Evolutionary conservation across 2,797 vertebrate species (phyloP).

Genomic region (Myotis pilosus): DNA sequence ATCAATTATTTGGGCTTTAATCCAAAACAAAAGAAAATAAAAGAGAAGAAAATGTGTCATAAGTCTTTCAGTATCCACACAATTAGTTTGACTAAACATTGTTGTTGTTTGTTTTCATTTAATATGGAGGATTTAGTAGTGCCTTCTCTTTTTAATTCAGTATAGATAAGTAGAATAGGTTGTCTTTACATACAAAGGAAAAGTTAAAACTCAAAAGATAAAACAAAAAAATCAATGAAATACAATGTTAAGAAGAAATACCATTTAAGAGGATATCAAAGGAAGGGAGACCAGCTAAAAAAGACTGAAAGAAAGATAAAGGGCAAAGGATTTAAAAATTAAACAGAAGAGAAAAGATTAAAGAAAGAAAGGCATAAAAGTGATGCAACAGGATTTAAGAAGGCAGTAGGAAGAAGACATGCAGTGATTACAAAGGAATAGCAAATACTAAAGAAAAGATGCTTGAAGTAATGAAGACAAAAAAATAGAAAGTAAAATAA

Average conservation of each 20-base stretch:
- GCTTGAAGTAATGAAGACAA: slow-evolving; percentile 57
- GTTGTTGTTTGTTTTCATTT: not conserved
- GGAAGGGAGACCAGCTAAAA: slow-evolving; percentile 79
- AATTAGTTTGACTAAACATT: slow-evolving; percentile 32
- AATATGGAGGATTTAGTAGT: slow-evolving; percentile 36
- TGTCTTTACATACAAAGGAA: slow-evolving; percentile 69
- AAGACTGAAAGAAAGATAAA: slow-evolving; percentile 83
- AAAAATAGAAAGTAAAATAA: slow-evolving; percentile 44
- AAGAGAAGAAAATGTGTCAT: not conserved
- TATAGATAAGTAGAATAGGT: slow-evolving; percentile 43
- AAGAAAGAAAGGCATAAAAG: slow-evolving; percentile 83
- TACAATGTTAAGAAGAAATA: slow-evolving; percentile 80
- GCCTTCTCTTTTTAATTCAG: slow-evolving; percentile 73
- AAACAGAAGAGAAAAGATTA: slow-evolving; percentile 84
- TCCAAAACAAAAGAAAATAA: not conserved
- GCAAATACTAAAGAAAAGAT: slow-evolving; percentile 69
- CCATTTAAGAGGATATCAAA: slow-evolving; percentile 83
- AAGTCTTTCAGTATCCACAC: not conserved
- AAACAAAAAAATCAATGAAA: slow-evolving; percentile 80
- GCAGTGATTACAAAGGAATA: slow-evolving; percentile 76
- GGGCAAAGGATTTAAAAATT: slow-evolving; percentile 85
- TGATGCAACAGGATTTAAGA: slow-evolving; percentile 81
- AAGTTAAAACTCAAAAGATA: slow-evolving; percentile 72
- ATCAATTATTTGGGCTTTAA: slow-evolving; percentile 17
- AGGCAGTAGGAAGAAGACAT: slow-evolving; percentile 78